Evolutionary conservation across 2,888 invertebrate genomes (phyloP).

Genomic region (Rhorus exstirpatorius): DNA sequence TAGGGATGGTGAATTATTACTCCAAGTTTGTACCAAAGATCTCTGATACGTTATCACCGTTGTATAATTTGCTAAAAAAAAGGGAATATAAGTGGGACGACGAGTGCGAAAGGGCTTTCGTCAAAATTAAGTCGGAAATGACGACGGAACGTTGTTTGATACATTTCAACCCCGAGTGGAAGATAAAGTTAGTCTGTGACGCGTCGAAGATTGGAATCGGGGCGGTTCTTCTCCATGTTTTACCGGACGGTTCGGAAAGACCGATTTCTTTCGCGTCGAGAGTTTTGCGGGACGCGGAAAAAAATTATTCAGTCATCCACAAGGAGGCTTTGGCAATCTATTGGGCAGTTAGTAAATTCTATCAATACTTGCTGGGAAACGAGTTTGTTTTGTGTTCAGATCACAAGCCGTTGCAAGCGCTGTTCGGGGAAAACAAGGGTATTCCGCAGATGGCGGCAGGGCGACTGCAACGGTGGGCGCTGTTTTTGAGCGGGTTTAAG

Average conservation of each 20-base stretch:
- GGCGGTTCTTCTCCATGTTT: slow-evolving; percentile 75
- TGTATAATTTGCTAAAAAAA: slow-evolving; percentile 76
- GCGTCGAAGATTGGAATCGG: slow-evolving; percentile 76
- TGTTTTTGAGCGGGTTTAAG: slow-evolving; percentile 67
- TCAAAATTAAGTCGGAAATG: slow-evolving; percentile 75
- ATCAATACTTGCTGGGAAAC: slow-evolving; percentile 80
- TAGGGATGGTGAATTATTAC: slow-evolving; percentile 83
- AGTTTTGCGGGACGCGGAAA: slow-evolving; percentile 77
- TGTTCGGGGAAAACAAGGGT: slow-evolving; percentile 78
- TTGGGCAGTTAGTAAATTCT: slow-evolving; percentile 79
- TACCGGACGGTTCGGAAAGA: slow-evolving; percentile 74
- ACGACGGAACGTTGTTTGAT: slow-evolving; percentile 36
- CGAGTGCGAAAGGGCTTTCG: slow-evolving; percentile 77
- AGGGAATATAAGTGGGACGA: slow-evolving; percentile 73
- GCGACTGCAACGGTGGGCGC: slow-evolving; percentile 78
- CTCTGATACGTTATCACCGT: slow-evolving; percentile 74
- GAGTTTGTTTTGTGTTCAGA: slow-evolving; percentile 78
- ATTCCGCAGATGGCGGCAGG: neutral
- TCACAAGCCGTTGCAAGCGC: slow-evolving; percentile 78
- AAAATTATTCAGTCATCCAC: slow-evolving; percentile 79
- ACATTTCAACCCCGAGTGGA: slow-evolving; percentile 66
- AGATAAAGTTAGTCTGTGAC: slow-evolving; percentile 63
- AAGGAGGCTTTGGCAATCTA: slow-evolving; percentile 80
- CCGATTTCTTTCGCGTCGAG: slow-evolving; percentile 74
- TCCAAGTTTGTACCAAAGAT: slow-evolving; percentile 79